Base-by-base conservation (phyloP, 1,140 invertebrate genomes). In the Caenorhabditis tropicalis region DNA sequence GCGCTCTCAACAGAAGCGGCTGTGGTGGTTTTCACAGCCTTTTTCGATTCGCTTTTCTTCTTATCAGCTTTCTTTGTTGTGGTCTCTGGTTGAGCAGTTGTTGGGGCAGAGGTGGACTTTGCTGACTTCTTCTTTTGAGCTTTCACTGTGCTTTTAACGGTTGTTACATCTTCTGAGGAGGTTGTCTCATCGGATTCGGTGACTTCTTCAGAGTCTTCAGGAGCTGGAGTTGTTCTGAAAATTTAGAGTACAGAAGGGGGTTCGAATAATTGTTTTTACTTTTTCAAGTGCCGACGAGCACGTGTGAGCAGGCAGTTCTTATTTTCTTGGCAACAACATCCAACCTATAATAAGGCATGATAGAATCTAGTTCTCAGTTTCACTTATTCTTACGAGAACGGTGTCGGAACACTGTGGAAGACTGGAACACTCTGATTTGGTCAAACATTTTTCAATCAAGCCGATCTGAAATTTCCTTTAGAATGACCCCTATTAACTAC, bases 61-160 rank as follows among this genome's bases (percentile, higher is more conserved):
- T 51, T 82, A 15, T 82, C 81, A 39, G 31, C 19, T 29, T 82
- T 56, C 53, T 82, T 56, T 12, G 81, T 82, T 15, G 27, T 82
- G 1, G 21, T 27, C 16, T 49, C 48, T 19, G 53, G 27, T 10
- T 58, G 51, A 16, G 81, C 60, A 21, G 81, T 60, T 19, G 33
- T 56, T 82, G 81, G 51, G 12, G 39, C 53, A 10, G 16, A 15
- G 9, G 51, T 60, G 10, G 79, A 27, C 24, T 43, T 74, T 3
- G 65, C n/a, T 16, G 53, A n/a, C 48, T 60, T 82, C 33, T 58
- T 82, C 36, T 60, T 82, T 6, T 58, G 81, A 46, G 56, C 2
- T 56, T 82, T 82, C 36, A 43, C 39, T 3, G 36, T 82, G 27
- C 49, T 81, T 49, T 46, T 51, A 4, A 49, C 43, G 16, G 74